Base-by-base conservation (phyloP, 2,888 invertebrate species). In the Agrochola lychnidis region DNA sequence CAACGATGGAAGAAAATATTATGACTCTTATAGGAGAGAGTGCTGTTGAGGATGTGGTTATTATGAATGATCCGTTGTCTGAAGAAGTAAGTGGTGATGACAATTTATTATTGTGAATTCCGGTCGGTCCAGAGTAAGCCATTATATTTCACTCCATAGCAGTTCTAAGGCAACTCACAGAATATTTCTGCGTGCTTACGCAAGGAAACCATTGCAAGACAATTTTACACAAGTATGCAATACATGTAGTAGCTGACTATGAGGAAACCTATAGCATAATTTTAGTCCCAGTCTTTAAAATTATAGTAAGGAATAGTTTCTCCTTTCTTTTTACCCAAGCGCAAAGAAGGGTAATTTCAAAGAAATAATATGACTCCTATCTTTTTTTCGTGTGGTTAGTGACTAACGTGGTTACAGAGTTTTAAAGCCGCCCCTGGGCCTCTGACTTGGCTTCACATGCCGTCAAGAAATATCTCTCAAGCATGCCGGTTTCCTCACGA, bases 21-120 rank as follows among this genome's bases (percentile, higher is more conserved):
- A 69, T 95, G 68, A 84, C 79, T 42, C 91, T 94, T 30, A 94
- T 94, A 10, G 94, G 94, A 51, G 93, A 92, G 53, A 89, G 85
- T 19, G 86, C 90, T 19, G 81, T 94, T 19, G 92, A 93, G 10
- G 90, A 89, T 62, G 89, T 93, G 5, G 87, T 93, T 1, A 92
- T 94, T 45, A 92, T 93, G 73, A 90, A 78, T 74, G 93, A 94
- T 73, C 94, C 94, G 4, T 84, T 94, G n/a, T 91, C 84, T 71
- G 92, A 92, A 36, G 89, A 80, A 80, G 91, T 91, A 78, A 76
- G 84, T 85, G 2, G 1, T 42, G 42, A 42, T 40, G 25, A 40
- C 3, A 30, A 45, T 36, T 48, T 72, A 36, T 42, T 70, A 25
- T 70, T 70, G 16, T 12, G 30, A 6, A 45, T 66, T 48, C 12